These are phyloP conservation scores for Acipenser oxyrinchus DNA, from an alignment of 2,797 vertebrate species.

Conservation along the genomic window DNA sequence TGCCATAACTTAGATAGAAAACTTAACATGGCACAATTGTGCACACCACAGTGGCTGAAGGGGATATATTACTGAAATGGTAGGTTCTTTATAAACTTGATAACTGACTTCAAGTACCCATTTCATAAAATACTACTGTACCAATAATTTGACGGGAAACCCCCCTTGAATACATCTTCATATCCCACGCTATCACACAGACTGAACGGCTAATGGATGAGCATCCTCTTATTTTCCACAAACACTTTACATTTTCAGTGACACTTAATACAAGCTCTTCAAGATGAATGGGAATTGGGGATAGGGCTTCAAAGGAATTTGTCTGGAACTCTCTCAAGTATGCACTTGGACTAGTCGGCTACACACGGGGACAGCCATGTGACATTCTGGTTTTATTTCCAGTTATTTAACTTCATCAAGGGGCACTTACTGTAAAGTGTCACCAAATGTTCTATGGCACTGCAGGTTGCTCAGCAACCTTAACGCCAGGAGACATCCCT, in stretches of 20 bases:
- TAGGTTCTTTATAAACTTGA: not conserved
- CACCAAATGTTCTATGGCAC: constrained; percentile 21
- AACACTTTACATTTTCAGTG: not conserved
- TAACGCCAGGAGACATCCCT: constrained; percentile 24
- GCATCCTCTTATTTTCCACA: not conserved
- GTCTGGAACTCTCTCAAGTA: not conserved
- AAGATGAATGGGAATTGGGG: too few relatives aligned
- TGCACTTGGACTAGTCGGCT: too few relatives aligned
- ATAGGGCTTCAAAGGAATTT: not conserved
- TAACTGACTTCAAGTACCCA: not conserved
- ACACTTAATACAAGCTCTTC: not conserved
- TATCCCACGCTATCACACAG: not conserved
- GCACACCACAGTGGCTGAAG: too few relatives aligned
- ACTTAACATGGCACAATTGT: too few relatives aligned
- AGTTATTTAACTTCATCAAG: constrained; percentile 35
- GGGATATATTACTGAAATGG: not conserved
- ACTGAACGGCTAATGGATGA: not conserved
- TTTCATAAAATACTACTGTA: not conserved
- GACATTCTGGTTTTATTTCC: constrained; percentile 24
- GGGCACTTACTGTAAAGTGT: constrained; percentile 33
- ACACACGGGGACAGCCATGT: too few relatives aligned
- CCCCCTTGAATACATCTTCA: not conserved
- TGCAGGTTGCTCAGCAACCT: constrained; percentile 39
- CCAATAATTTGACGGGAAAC: not conserved
- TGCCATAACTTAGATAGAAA: too few relatives aligned